Evolutionary conservation across 2,888 invertebrate species (phyloP), one percentile per base, ranked within the genome.

Genomic region (Piscicola geometra): DNA sequence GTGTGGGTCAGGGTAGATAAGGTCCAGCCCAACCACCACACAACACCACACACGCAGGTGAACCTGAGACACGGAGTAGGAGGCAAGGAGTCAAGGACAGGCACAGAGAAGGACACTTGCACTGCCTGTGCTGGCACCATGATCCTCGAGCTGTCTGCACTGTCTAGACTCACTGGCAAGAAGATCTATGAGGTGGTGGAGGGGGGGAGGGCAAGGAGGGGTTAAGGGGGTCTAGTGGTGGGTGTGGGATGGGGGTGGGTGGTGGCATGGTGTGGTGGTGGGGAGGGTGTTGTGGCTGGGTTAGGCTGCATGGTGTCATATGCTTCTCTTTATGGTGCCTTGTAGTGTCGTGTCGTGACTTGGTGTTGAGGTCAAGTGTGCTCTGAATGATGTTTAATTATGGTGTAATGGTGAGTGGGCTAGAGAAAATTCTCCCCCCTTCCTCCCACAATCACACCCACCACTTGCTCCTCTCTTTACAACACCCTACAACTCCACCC

Each of bases 91-190:
- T 79, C 78, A 35, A 71, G 80, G 75, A 76, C 81, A 47, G 80
- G 79, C 3, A 78, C 80, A 5, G 81, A 81, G 76, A 81, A 81
- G 75, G 95, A 96, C 86, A 97, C 97, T 0, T 98, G 98, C 84
- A 98, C 98, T 0, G 97, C 98, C 0, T 99, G 98, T 86, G 97
- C 96, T 0, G 98, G 98, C 0, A 97, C 97, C 0, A 95, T 98
- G 90, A 91, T 99, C 73, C 87, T 99, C 47, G 98, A 99, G 87
- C 94, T 98, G 90, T 97, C 97, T 0, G 94, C 97, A 0, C 88
- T 99, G 9, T 94, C 94, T 0, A 89, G 97, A 1, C 88, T 99
- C 72, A 93, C 94, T 0, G 96, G 88, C 5, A 93, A 94, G 84
- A 90, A 92, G 0, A 88, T 95, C 70, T 98, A 93, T 86, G 97